Evolutionary conservation across 2,797 vertebrate genomes (phyloP).

Genomic region (Pseudomugil tenellus): DNA sequence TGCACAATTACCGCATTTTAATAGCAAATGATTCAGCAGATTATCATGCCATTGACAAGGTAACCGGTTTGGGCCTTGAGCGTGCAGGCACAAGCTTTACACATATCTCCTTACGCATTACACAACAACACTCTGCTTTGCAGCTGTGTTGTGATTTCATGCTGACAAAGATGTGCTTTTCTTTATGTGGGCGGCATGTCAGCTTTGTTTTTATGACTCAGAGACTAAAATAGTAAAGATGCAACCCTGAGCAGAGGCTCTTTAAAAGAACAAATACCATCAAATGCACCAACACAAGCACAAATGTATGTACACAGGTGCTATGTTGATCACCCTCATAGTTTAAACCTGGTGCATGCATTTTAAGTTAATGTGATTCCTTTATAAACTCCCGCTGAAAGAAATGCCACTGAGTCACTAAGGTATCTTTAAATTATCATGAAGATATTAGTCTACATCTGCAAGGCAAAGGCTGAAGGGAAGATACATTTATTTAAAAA

Average conservation of each 20-base stretch:
- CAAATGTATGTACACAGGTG: slow-evolving; percentile 45
- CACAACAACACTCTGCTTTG: slow-evolving; percentile 56
- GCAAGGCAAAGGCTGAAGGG: slow-evolving; percentile 4
- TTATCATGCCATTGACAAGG: slow-evolving; percentile 30
- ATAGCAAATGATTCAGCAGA: slow-evolving; percentile 38
- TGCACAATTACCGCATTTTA: not conserved
- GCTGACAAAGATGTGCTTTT: slow-evolving; percentile 65
- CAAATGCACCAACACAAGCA: slow-evolving; percentile 35
- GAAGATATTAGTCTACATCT: slow-evolving; percentile 25
- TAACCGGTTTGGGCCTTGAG: slow-evolving; percentile 40
- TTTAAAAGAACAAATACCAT: slow-evolving; percentile 55
- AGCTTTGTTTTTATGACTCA: slow-evolving; percentile 72
- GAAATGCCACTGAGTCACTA: slow-evolving; percentile 14
- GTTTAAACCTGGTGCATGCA: slow-evolving; percentile 30
- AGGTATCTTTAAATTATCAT: slow-evolving; percentile 11
- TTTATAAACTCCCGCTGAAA: slow-evolving; percentile 23
- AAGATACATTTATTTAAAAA: slow-evolving; percentile 9
- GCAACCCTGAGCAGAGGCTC: slow-evolving; percentile 42
- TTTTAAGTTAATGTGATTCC: slow-evolving; percentile 35
- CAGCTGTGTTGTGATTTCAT: slow-evolving; percentile 72
- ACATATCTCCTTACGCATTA: slow-evolving; percentile 48
- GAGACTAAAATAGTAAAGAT: slow-evolving; percentile 61
- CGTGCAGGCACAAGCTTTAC: slow-evolving; percentile 15
- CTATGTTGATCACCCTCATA: slow-evolving; percentile 44
- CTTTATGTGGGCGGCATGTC: slow-evolving; percentile 50